A percentile compares a stretch with the other conserved stretches of the same genome.
phyloP scores from a whole-genome alignment of 2,113 vertebrate species.

The Noctilio leporinus region DNA sequence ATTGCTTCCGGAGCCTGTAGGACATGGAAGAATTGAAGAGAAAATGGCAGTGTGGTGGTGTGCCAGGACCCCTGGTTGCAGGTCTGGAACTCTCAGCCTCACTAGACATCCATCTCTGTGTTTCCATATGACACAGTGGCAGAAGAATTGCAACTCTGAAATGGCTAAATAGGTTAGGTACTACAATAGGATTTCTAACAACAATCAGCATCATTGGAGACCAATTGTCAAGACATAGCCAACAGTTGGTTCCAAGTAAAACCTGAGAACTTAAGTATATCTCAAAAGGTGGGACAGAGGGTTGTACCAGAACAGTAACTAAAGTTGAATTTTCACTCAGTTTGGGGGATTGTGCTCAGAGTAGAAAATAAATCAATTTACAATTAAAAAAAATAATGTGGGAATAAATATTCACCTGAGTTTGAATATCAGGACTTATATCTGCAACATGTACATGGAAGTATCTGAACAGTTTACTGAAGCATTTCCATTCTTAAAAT shows the following conservation, averaged over 20 bases:
- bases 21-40: no score
- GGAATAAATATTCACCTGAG: background rate
- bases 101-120: background rate
- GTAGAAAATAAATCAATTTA: background rate
- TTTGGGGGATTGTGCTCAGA: background rate
- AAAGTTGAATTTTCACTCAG: background rate
- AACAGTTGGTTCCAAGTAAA: background rate
- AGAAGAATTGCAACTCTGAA: background rate
- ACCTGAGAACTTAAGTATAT: background rate
- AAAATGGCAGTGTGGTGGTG: background rate
- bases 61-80: background rate
- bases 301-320: background rate
- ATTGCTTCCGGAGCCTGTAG: background rate
- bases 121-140: background rate
- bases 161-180: background rate
- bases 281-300: no score
- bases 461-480: background rate
- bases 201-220: background rate
- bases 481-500: background rate
- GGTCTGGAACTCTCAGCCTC: background rate
- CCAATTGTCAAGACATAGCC: background rate
- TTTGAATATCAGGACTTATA: background rate
- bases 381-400: background rate
- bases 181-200: background rate
- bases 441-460: background rate